Base-by-base conservation (phyloP, 2,888 invertebrate genomes). In the Noctua janthina region DNA sequence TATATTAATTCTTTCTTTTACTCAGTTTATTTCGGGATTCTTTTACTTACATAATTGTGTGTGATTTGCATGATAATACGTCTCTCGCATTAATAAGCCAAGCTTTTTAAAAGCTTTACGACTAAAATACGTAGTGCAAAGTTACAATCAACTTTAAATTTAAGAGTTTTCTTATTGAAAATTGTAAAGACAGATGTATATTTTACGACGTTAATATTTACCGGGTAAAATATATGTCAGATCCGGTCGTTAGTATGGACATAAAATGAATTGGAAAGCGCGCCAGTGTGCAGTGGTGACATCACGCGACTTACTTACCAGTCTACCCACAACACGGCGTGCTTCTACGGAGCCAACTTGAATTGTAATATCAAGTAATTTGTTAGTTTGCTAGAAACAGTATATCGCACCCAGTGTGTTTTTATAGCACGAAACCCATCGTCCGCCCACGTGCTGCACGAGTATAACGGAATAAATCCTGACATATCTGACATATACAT, bases 171-270 rank as follows among this genome's bases (percentile, higher is more conserved):
- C 20, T 20, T 23, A 23, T 23, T 51, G 35, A 66, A 74, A 76
- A 66, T 66, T 49, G 43, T 74, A 29, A 66, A 72, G 1, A 59
- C 39, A 56, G 20, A 13, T n/a, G n/a, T n/a, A 62, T 62, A 71
- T 74, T 76, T 74, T 23, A 35, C n/a, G 46, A 75, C 23, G 68
- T 73, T 68, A 73, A 66, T 46, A 81, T 77, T 56, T 72, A 11
- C 15, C 49, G 13, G 2, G 29, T 72, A 39, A 82, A 82, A 86
- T 82, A 82, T 29, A 29, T 29, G 29, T 29, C 29, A 29, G 29
- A 29, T 29, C 29, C 29, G 29, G 29, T 29, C 29, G 29, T 29
- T 29, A 29, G 29, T 29, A 29, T 29, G 29, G 29, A 29, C 29
- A 29, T 29, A 29, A 29, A 29, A 29, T 29, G 29, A 29, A 29